A percentile compares a stretch with the other conserved stretches of the same genome.
phyloP scores from a whole-genome alignment of 2,113 vertebrate species.

The Syngnathoides biaculeatus region DNA sequence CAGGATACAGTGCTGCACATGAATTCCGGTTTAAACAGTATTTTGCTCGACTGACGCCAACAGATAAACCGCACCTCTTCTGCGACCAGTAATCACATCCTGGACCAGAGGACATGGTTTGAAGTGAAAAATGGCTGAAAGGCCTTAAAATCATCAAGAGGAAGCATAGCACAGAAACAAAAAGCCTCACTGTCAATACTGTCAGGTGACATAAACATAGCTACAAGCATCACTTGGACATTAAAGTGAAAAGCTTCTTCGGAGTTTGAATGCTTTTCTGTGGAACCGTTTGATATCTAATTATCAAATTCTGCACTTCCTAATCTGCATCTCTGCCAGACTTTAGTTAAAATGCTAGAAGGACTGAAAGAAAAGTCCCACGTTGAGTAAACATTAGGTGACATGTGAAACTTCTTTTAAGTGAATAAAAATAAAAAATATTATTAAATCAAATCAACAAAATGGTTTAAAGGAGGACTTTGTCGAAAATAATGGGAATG shows the following conservation, averaged over 20 bases:
- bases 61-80: slow-evolving; percentile 75
- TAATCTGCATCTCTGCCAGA: not conserved
- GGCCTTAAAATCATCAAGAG: slow-evolving; percentile 27
- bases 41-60: slow-evolving; percentile 70
- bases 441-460: no score
- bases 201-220: not conserved
- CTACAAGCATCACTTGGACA: not conserved
- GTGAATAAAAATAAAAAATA: no score
- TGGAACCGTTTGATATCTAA: not conserved
- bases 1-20: slow-evolving; percentile 77
- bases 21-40: slow-evolving; percentile 80
- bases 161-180: not conserved
- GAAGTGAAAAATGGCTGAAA: slow-evolving; percentile 35
- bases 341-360: not conserved
- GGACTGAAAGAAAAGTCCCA: not conserved
- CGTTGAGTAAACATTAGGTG: not conserved
- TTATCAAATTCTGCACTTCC: not conserved
- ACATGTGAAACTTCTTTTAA: not conserved
- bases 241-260: not conserved
- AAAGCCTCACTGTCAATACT: not conserved
- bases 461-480: no score
- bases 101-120: slow-evolving; percentile 36
- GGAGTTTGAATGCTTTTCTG: not conserved
- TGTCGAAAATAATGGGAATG: no score
- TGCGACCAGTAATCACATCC: slow-evolving; percentile 68